Percentiles rank a stretch among this genome's conserved stretches.
Conservation (phyloP, 2,888 invertebrate species). For the Ormyrus pomaceus region DNA sequence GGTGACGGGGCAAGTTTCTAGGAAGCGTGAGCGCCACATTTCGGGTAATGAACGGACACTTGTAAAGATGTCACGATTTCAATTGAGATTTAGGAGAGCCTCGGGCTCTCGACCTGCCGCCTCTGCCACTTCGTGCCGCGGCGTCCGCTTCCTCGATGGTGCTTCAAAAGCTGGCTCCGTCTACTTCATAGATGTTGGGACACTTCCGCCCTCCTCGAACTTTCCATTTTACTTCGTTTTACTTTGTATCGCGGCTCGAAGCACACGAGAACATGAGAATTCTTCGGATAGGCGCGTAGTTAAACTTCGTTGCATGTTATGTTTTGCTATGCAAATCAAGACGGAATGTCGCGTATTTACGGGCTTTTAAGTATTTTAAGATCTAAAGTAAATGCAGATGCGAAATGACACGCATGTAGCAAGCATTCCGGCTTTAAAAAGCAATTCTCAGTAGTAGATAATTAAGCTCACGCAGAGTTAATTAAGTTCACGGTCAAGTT, state of each 20-base stretch:
- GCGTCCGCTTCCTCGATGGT: slow-evolving; percentile 39
- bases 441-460: slow-evolving; percentile 51
- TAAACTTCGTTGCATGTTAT: too few species aligned
- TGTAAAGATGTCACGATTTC: slow-evolving; percentile 51
- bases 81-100: slow-evolving; percentile 53
- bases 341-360: neutral
- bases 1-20: slow-evolving; percentile 46
- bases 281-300: too few species aligned
- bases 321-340: neutral
- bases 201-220: slow-evolving; percentile 23
- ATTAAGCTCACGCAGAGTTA: slow-evolving; percentile 54
- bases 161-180: slow-evolving; percentile 36
- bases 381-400: slow-evolving; percentile 50
- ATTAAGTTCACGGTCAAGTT: slow-evolving; percentile 58
- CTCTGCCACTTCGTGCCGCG: slow-evolving; percentile 19
- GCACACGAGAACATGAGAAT: too few species aligned
- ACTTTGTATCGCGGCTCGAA: too few species aligned
- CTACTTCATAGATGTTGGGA: neutral
- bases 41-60: slow-evolving; percentile 51
- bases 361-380: neutral
- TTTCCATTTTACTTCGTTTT: too few species aligned
- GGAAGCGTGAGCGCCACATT: slow-evolving; percentile 39
- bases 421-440: slow-evolving; percentile 37
- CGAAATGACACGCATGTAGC: slow-evolving; percentile 27
- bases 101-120: slow-evolving; percentile 8